These are phyloP conservation scores for Cataglyphis livida DNA, from an alignment of 2,888 invertebrate genomes.

Conservation along the genomic window DNA sequence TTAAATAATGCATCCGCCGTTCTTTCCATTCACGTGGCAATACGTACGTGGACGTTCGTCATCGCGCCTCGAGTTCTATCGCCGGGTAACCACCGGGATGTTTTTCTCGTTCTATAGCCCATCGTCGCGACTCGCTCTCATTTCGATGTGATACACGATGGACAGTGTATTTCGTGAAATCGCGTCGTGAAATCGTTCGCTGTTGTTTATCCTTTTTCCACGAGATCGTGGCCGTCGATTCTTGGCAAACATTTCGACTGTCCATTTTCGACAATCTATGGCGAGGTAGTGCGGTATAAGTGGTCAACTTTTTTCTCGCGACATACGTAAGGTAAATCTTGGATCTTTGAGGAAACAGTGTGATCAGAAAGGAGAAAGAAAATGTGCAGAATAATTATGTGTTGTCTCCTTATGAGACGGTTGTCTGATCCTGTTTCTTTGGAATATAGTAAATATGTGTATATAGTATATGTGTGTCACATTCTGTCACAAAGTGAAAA, in stretches of 20 bases:
- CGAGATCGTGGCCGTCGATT: background rate
- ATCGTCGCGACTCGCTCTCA: conserved; percentile 21
- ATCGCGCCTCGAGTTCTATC: conserved; percentile 17
- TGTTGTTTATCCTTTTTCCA: background rate
- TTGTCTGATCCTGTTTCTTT: background rate
- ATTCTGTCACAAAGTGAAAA: background rate
- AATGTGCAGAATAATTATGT: background rate
- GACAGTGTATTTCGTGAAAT: background rate
- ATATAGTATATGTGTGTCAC: background rate
- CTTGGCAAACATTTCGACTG: background rate
- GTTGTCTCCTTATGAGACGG: background rate
- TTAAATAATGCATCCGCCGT: conserved; percentile 82
- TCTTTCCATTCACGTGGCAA: conserved; percentile 66
- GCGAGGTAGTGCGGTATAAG: background rate
- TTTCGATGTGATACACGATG: conserved; percentile 20
- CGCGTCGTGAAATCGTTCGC: background rate
- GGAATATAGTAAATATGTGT: background rate
- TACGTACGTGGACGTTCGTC: conserved; percentile 47
- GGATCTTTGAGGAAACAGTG: background rate
- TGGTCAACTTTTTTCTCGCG: background rate
- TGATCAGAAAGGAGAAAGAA: background rate
- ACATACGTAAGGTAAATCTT: background rate
- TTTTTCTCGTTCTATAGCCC: conserved; percentile 16
- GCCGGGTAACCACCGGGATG: conserved; percentile 4
- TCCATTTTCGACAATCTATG: conserved; percentile 5